These are phyloP conservation scores for Plagiodera versicolora DNA, from an alignment of 2,888 invertebrate genomes.

Conservation along the genomic window DNA sequence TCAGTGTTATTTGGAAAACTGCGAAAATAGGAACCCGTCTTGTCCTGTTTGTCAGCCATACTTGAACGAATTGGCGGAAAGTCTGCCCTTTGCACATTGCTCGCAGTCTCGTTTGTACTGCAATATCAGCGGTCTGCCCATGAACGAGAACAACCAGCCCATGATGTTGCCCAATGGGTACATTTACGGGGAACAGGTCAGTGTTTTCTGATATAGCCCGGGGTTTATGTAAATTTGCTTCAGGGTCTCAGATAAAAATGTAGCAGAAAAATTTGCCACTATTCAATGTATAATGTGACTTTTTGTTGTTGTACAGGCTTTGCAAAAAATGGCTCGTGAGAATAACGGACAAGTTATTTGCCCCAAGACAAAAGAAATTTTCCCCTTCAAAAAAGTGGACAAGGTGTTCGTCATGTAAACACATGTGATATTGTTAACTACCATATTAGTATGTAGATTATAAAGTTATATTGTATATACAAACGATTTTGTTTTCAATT, in stretches of 20 bases:
- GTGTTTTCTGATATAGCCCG: neutral
- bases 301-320: slow-evolving; percentile 63
- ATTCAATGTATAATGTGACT: too few species aligned
- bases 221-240: too few species aligned
- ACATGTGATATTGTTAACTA: slow-evolving; percentile 27
- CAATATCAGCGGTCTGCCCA: slow-evolving; percentile 82
- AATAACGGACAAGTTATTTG: slow-evolving; percentile 92
- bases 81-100: slow-evolving; percentile 93
- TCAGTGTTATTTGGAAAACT: slow-evolving; percentile 71
- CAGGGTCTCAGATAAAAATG: too few species aligned
- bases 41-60: slow-evolving; percentile 93
- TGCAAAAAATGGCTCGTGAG: slow-evolving; percentile 86
- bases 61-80: slow-evolving; percentile 81
- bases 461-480: slow-evolving; percentile 19
- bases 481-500: neutral
- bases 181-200: slow-evolving; percentile 90
- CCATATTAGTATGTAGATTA: slow-evolving; percentile 22
- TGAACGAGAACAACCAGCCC: slow-evolving; percentile 97
- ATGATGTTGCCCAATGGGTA: slow-evolving; percentile 99
- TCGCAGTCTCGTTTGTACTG: slow-evolving; percentile 95
- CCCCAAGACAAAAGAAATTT: slow-evolving; percentile 92
- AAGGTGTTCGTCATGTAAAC: slow-evolving; percentile 96
- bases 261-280: too few species aligned
- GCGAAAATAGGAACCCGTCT: slow-evolving; percentile 72
- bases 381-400: slow-evolving; percentile 87